A percentile compares a stretch with the other conserved stretches of the same genome.
Evolutionary conservation across 2,113 vertebrate species (phyloP).

Genomic region (Eublepharis macularius): DNA sequence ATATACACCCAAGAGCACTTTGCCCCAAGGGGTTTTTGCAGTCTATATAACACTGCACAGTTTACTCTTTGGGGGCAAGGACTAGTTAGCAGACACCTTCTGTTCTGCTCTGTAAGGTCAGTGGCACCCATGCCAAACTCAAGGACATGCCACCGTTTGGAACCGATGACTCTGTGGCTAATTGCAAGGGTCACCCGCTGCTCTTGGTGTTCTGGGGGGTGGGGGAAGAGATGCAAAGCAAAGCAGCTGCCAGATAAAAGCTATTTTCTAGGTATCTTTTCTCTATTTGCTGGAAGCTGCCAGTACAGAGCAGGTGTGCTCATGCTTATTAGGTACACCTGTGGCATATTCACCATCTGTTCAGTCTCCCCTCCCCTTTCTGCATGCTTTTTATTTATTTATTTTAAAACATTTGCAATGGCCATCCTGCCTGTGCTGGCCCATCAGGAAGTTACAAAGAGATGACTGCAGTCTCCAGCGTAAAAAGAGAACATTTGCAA

Average conservation of each 20-base stretch:
- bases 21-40: background rate
- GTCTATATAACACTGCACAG: no score
- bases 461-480: background rate
- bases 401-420: no score
- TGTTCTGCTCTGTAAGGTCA: background rate
- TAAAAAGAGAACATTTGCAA: background rate
- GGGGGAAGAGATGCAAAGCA: background rate
- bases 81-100: background rate
- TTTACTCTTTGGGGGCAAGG: background rate
- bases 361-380: background rate
- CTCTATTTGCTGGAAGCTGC: background rate
- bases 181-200: background rate
- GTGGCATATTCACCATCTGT: slow-evolving; percentile 1
- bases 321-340: background rate
- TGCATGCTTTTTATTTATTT: no score
- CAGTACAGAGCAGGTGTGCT: background rate
- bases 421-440: background rate
- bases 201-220: background rate
- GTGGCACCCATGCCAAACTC: background rate
- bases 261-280: background rate
- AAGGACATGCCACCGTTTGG: background rate
- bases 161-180: background rate
- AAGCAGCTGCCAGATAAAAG: background rate
- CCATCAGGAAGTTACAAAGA: background rate
- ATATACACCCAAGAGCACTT: background rate